Conservation (phyloP, 2,797 vertebrate genomes). For the Chelidonichthys spinosus region DNA sequence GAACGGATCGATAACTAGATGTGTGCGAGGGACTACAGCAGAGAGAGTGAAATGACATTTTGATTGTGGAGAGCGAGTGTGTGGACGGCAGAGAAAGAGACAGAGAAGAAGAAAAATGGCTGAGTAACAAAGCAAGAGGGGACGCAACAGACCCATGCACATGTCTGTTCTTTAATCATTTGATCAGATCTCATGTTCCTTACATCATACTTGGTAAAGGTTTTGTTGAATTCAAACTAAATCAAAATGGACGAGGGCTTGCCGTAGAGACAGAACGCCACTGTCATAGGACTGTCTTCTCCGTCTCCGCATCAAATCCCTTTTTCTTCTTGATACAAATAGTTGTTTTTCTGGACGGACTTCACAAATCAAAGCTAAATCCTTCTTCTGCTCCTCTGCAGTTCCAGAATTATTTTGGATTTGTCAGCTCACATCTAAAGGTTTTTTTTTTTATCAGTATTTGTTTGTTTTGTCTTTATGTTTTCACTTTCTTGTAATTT, state of each 20-base stretch:
- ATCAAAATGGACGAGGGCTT: conserved; percentile 34
- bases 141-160: background rate
- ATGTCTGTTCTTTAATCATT: background rate
- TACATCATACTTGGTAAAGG: conserved; percentile 6
- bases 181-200: background rate
- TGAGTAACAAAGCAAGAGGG: background rate
- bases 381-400: conserved; percentile 44
- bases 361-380: conserved; percentile 68
- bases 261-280: conserved; percentile 6
- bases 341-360: conserved; percentile 51
- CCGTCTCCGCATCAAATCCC: conserved; percentile 31
- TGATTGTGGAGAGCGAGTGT: conserved; percentile 36
- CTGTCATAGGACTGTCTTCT: conserved; percentile 35
- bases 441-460: background rate
- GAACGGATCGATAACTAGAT: conserved; percentile 76
- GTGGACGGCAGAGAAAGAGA: conserved; percentile 32
- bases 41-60: conserved; percentile 47
- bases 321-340: conserved; percentile 61
- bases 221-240: conserved; percentile 5
- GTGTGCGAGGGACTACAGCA: conserved; percentile 33
- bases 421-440: conserved; percentile 44
- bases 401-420: conserved; percentile 40
- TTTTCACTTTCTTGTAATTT: background rate
- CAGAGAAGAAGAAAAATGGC: conserved; percentile 30
- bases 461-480: conserved; percentile 2